Conservation (phyloP, 2,797 vertebrate genomes). For the Enteromius argenteus region DNA sequence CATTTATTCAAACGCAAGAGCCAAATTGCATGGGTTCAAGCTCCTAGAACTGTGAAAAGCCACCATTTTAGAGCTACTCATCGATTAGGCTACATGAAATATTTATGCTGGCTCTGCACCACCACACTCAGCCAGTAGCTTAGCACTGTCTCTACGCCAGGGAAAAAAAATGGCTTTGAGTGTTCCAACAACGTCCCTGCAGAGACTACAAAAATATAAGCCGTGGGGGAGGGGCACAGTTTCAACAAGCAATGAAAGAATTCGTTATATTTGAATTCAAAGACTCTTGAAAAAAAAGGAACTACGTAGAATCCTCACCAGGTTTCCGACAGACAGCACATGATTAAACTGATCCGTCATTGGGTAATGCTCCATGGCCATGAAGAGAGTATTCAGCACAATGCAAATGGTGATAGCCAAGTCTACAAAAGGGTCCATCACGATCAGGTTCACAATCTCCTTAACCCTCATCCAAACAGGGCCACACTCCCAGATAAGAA, state of each 20-base stretch:
- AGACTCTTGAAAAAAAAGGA: neutral
- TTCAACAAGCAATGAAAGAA: constrained; percentile 50
- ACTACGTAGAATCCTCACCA: constrained; percentile 83
- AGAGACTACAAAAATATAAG: constrained; percentile 22
- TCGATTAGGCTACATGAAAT: constrained; percentile 74
- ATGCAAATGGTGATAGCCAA: constrained; percentile 99
- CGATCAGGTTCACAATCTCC: constrained; percentile 94
- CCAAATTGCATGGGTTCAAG: constrained; percentile 47
- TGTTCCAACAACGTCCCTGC: constrained; percentile 14
- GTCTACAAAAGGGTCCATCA: constrained; percentile 99
- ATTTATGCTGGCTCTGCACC: constrained; percentile 72
- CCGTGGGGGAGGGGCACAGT: constrained; percentile 12
- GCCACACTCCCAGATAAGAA: constrained; percentile 98
- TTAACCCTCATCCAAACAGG: constrained; percentile 94
- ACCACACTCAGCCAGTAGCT: constrained; percentile 58
- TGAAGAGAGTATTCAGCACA: constrained; percentile 97
- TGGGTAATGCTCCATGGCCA: constrained; percentile 99
- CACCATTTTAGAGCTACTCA: constrained; percentile 72
- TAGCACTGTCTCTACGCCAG: constrained; percentile 59
- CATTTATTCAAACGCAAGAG: constrained; percentile 9
- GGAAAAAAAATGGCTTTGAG: constrained; percentile 36
- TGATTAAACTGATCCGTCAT: constrained; percentile 91
- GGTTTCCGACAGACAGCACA: constrained; percentile 91
- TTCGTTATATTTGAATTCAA: constrained; percentile 15
- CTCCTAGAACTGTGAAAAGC: constrained; percentile 63